Base-by-base conservation (phyloP, 2,797 vertebrate genomes). In the Scleropages formosus region DNA sequence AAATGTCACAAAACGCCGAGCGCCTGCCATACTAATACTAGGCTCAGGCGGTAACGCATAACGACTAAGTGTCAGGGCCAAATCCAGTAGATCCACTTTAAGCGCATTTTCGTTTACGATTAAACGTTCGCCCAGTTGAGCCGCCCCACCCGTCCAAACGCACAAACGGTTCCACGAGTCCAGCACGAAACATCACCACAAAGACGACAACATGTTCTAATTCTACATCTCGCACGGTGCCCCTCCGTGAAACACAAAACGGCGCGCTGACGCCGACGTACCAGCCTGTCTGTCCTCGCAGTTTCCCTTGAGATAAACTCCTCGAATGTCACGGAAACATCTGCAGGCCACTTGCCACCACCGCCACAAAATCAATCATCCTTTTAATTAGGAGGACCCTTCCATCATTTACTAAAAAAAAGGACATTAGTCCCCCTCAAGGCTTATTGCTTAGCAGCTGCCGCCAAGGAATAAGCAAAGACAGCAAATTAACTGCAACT, bases 401-500 rank as follows among this genome's bases (percentile, higher is more conserved):
- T 20, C 12, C 44, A 27, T 68, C 24, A 69, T 9, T 4, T 20
- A 22, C 24, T 27, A 61, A 76, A 46, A 24, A 59, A 53, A 49
- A 26, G 10, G n/a, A 49, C 46, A 51, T 16, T 70, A 46, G 31
- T 20, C 44, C 26, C 75, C 64, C 65, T 69, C 46, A 74, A 59
- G 13, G 27, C 6, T 68, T 39, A 63, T 64, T 70, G 65, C 72
- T 44, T 63, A 70, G 22, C 76, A 69, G 62, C 65, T 70, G 59
- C 44, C 59, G 31, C 13, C 39, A 46, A 68, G n/a, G 53, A 47
- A 60, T 39, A 24, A 46, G 22, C 61, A 63, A 44, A 77, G 60
- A 67, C 11, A 18, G 49, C 56, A 68, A 44, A 59, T 67, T 49
- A 15, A 24, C n/a, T n/a, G n/a, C n/a, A n/a, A 15, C 39, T 27